Evolutionary conservation across 2,888 invertebrate species (phyloP).

Genomic region (Oligia strigilis): DNA sequence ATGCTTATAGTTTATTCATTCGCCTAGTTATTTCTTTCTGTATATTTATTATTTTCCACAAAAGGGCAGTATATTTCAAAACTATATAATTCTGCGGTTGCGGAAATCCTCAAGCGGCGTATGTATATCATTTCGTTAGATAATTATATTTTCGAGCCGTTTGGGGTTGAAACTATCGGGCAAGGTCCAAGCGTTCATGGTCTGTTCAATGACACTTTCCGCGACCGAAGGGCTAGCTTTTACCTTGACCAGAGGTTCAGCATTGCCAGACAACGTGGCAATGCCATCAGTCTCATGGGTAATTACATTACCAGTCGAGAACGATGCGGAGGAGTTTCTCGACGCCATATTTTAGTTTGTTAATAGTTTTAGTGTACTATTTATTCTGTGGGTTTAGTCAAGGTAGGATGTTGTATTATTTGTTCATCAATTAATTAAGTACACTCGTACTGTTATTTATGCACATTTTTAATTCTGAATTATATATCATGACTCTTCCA

Average conservation of each 20-base stretch:
- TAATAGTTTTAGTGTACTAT: too few relatives aligned
- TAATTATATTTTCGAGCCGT: not conserved
- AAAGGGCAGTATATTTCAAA: not conserved
- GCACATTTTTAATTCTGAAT: not conserved
- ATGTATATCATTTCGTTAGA: not conserved
- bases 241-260: not conserved
- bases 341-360: too few relatives aligned
- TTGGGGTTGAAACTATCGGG: not conserved
- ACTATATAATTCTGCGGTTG: not conserved
- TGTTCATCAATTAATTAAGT: too few relatives aligned
- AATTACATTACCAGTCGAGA: not conserved
- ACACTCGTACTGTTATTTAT: too few relatives aligned
- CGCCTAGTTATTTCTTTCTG: not conserved
- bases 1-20: not conserved
- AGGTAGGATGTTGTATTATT: too few relatives aligned
- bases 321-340: not conserved
- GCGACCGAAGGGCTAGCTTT: not conserved
- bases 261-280: not conserved
- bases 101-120: not conserved
- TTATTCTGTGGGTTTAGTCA: too few relatives aligned
- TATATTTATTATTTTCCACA: not conserved
- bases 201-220: not conserved
- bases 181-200: not conserved
- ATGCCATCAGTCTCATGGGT: not conserved
- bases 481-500: not conserved